Conservation (phyloP, 1,140 invertebrate species). For the Caenorhabditis brenneri region DNA sequence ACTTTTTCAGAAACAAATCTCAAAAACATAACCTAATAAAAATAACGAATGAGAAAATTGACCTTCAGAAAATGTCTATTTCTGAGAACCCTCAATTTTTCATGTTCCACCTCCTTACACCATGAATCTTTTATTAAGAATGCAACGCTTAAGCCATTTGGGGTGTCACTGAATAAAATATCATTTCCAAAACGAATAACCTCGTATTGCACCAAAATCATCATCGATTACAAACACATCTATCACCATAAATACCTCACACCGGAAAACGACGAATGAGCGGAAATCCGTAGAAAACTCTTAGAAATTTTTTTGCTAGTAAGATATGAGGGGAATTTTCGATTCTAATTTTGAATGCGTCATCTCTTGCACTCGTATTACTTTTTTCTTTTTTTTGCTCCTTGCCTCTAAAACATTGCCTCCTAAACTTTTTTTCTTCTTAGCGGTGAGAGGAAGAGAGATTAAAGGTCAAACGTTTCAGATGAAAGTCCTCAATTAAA, state of each 20-base stretch:
- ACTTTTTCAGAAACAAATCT: background rate
- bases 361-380: background rate
- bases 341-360: slow-evolving; percentile 34
- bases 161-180: too few relatives aligned
- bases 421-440: background rate
- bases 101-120: too few relatives aligned
- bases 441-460: too few relatives aligned
- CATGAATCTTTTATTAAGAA: too few relatives aligned
- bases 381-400: background rate
- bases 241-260: background rate
- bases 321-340: background rate
- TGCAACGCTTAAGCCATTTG: too few relatives aligned
- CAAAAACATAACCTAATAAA: too few relatives aligned
- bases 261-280: background rate
- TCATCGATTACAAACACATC: background rate
- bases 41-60: too few relatives aligned
- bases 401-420: background rate
- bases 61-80: too few relatives aligned
- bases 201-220: background rate
- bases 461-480: background rate
- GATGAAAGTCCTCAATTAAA: background rate
- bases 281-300: slow-evolving; percentile 3
- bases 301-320: background rate
- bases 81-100: too few relatives aligned
- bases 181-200: background rate